These are phyloP conservation scores for Papilio gigon DNA, from an alignment of 2,888 invertebrate genomes.

Conservation along the genomic window DNA sequence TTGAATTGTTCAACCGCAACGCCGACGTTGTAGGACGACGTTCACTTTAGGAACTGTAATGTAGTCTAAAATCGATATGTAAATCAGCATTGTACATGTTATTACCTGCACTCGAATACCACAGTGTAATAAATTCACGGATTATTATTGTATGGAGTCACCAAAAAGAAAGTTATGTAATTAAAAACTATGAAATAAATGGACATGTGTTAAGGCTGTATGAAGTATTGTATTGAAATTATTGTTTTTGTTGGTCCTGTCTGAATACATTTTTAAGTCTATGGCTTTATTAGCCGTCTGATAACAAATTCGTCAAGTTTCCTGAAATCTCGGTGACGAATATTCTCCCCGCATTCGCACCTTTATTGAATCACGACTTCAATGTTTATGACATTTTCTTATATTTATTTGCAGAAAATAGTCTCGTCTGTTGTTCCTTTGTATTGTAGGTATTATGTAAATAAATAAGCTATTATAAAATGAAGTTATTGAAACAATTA, in stretches of 20 bases:
- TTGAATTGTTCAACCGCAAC: conserved; percentile 9
- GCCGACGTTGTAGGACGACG: background rate
- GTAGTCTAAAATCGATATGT: background rate
- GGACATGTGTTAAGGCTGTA: too few species aligned
- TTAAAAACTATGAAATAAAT: background rate
- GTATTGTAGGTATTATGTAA: conserved; percentile 21
- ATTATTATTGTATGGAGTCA: background rate
- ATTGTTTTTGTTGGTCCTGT: conserved; percentile 17
- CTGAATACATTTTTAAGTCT: conserved; percentile 51
- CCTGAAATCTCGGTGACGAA: conserved; percentile 62
- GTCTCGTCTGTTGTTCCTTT: conserved; percentile 52
- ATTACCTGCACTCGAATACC: background rate
- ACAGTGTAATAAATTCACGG: background rate
- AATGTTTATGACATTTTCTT: conserved; percentile 37
- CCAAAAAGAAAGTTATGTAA: background rate
- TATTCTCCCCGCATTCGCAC: conserved; percentile 48
- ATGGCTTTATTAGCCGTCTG: conserved; percentile 71
- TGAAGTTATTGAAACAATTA: conserved; percentile 21
- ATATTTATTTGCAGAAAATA: conserved; percentile 47
- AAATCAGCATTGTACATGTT: background rate
- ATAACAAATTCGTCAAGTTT: conserved; percentile 64
- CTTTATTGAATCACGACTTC: conserved; percentile 50
- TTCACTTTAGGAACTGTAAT: background rate
- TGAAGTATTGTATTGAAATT: background rate
- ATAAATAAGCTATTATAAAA: background rate